These are phyloP conservation scores for Dorcus parallelipipedus DNA, from an alignment of 2,888 invertebrate genomes.

Conservation along the genomic window DNA sequence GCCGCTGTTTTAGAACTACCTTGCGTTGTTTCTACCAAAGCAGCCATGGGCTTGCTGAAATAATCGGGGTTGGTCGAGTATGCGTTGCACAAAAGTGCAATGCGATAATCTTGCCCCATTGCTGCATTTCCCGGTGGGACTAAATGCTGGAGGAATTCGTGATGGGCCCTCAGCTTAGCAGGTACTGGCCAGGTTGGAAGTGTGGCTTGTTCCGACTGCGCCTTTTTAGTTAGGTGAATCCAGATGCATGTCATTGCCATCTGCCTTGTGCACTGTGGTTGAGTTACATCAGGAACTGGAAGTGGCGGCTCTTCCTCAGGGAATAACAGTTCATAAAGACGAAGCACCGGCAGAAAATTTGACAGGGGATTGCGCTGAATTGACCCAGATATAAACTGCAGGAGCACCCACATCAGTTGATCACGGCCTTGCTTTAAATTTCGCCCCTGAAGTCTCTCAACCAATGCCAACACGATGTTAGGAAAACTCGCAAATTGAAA, in stretches of 20 bases:
- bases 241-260: constrained; percentile 96
- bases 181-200: constrained; percentile 40
- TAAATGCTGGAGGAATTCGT: constrained; percentile 80
- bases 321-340: constrained; percentile 87
- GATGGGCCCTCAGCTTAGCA: constrained; percentile 41
- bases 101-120: constrained; percentile 84
- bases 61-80: constrained; percentile 92
- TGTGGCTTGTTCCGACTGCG: constrained; percentile 79
- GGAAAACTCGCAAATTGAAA: constrained; percentile 93
- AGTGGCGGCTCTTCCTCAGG: constrained; percentile 88
- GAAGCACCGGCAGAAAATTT: constrained; percentile 85
- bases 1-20: constrained; percentile 45
- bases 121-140: constrained; percentile 69
- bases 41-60: constrained; percentile 88
- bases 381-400: constrained; percentile 96
- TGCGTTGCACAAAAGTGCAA: constrained; percentile 91
- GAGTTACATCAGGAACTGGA: constrained; percentile 83
- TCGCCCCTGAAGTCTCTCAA: constrained; percentile 61
- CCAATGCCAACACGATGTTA: constrained; percentile 84
- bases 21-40: constrained; percentile 80
- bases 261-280: constrained; percentile 81
- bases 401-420: constrained; percentile 97
- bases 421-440: constrained; percentile 88
- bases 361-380: constrained; percentile 90
- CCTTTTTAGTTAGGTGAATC: constrained; percentile 93